A percentile compares a stretch with the other conserved stretches of the same genome.
These are phyloP conservation scores for Perizoma affinitatum DNA, from an alignment of 2,888 invertebrate species.

Conservation along the genomic window DNA sequence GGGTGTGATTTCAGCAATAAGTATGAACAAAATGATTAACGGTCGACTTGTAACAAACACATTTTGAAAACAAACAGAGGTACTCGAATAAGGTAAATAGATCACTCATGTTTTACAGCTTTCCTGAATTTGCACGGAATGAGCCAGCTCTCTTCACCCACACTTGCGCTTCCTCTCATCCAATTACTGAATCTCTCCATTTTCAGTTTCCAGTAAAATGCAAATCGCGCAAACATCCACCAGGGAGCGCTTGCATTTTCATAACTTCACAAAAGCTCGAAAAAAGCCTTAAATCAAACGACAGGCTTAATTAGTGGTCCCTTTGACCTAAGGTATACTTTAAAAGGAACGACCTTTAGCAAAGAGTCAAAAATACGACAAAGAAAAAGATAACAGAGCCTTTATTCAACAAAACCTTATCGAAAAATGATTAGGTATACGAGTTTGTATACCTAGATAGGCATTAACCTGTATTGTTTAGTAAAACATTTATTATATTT, in stretches of 20 bases:
- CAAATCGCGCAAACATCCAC: slow-evolving; percentile 44
- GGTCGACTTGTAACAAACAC: too few relatives aligned
- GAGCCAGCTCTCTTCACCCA: slow-evolving; percentile 3
- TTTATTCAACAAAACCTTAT: too few relatives aligned
- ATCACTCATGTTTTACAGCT: too few relatives aligned
- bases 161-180: slow-evolving; percentile 35
- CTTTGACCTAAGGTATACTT: slow-evolving; percentile 21
- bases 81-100: too few relatives aligned
- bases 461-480: too few relatives aligned
- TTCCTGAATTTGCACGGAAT: background rate
- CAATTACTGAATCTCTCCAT: slow-evolving; percentile 34
- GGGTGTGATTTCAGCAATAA: too few relatives aligned
- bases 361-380: slow-evolving; percentile 4
- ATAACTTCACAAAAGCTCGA: slow-evolving; percentile 35
- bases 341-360: slow-evolving; percentile 1
- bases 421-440: too few relatives aligned
- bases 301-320: slow-evolving; percentile 31
- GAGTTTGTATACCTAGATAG: too few relatives aligned
- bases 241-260: slow-evolving; percentile 33
- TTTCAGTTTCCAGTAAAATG: slow-evolving; percentile 42
- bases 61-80: too few relatives aligned
- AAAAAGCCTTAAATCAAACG: slow-evolving; percentile 33
- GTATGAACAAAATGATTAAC: too few relatives aligned
- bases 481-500: too few relatives aligned
- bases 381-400: background rate